A percentile compares a stretch with the other conserved stretches of the same genome.
Evolutionary conservation across 2,888 invertebrate species (phyloP).

Genomic region (Ischnura elegans): DNA sequence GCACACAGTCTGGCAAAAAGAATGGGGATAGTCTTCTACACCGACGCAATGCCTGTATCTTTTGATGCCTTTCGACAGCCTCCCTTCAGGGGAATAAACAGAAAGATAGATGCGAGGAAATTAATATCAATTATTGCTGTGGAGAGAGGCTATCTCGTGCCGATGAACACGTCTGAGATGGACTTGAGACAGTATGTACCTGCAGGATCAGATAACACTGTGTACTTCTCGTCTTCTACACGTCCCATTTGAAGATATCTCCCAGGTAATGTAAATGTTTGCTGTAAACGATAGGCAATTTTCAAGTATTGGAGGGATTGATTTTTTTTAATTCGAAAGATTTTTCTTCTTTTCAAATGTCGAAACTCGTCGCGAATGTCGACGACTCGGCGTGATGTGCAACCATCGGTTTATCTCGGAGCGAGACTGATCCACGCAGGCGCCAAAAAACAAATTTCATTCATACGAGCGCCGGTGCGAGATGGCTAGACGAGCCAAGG

Average conservation of each 20-base stretch:
- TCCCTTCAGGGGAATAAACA: not conserved
- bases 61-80: not conserved
- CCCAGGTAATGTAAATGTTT: not conserved
- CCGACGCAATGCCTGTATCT: not conserved
- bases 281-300: not conserved
- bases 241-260: not conserved
- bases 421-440: not conserved
- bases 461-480: not conserved
- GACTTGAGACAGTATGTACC: not conserved
- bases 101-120: not conserved
- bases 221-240: not conserved
- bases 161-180: not conserved
- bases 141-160: no score
- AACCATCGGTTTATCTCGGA: not conserved
- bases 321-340: no score
- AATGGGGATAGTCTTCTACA: not conserved
- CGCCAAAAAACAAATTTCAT: not conserved
- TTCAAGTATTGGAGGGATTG: not conserved
- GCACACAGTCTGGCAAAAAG: not conserved
- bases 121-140: not conserved
- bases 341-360: not conserved
- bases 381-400: not conserved
- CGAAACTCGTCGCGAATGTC: not conserved
- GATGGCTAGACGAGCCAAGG: no score
- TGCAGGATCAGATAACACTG: not conserved